Conservation (phyloP, 2,113 vertebrate species). For the Lepus timidus region DNA sequence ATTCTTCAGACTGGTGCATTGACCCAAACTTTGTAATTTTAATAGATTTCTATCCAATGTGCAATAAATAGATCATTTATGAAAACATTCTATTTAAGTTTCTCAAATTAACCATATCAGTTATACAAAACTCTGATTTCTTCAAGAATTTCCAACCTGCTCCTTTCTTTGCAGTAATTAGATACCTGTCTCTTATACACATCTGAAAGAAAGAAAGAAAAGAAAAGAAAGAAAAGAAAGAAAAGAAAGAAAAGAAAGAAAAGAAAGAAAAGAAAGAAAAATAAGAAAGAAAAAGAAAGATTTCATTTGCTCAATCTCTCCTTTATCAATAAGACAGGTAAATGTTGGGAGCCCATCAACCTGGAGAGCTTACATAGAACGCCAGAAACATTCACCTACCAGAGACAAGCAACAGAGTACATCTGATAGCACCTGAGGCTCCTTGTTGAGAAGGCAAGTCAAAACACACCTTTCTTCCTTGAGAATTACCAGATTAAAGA, state of each 20-base stretch:
- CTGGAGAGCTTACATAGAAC: neutral
- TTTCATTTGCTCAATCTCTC: neutral
- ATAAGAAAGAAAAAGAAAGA: neutral
- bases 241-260: too few relatives aligned
- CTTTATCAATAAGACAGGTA: neutral
- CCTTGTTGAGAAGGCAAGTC: neutral
- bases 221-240: too few relatives aligned
- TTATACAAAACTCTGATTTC: neutral
- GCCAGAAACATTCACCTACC: neutral
- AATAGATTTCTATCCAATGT: constrained; percentile 35
- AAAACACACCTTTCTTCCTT: neutral
- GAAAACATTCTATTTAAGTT: neutral
- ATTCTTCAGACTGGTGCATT: neutral
- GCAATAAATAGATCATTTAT: constrained; percentile 46
- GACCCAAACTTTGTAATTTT: constrained; percentile 26
- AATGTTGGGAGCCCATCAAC: neutral
- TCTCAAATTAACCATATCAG: constrained; percentile 13
- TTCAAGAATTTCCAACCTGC: neutral
- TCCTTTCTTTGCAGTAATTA: constrained; percentile 1
- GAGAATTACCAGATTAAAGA: neutral
- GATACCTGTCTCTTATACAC: too few relatives aligned
- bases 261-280: too few relatives aligned
- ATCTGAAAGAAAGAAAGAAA: too few relatives aligned
- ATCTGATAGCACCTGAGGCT: neutral
- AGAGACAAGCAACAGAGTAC: neutral